Evolutionary conservation across 35 echinoderm and acorn worm species (phyloP).

Genomic region (Apostichopus japonicus): DNA sequence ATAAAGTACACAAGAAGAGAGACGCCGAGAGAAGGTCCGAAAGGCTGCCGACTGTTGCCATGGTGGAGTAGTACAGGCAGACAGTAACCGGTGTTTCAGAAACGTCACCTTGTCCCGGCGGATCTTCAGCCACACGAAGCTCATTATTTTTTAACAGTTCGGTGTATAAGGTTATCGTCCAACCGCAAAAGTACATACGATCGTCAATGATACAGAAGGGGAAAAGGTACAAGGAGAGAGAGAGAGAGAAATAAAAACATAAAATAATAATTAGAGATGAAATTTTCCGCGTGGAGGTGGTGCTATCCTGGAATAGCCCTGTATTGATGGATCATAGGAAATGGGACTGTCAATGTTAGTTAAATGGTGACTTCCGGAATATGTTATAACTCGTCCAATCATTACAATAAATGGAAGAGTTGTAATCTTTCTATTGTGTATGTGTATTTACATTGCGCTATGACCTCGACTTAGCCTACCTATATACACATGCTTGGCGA

Average conservation of each 20-base stretch:
- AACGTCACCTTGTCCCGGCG: neutral
- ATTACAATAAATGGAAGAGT: too few relatives aligned
- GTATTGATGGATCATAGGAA: too few relatives aligned
- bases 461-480: too few relatives aligned
- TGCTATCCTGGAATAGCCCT: too few relatives aligned
- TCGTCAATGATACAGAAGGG: slow-evolving; percentile 10
- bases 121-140: neutral
- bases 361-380: too few relatives aligned
- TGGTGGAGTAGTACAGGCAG: neutral
- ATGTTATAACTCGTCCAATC: too few relatives aligned
- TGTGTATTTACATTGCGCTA: too few relatives aligned
- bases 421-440: too few relatives aligned
- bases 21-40: neutral
- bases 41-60: neutral
- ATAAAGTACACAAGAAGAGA: neutral
- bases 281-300: too few relatives aligned
- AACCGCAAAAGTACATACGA: slow-evolving; percentile 32
- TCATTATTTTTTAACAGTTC: neutral
- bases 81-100: neutral
- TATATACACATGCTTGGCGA: too few relatives aligned
- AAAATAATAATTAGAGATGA: too few relatives aligned
- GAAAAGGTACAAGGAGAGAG: neutral
- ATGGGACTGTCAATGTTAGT: too few relatives aligned
- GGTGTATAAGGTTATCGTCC: slow-evolving; percentile 24
- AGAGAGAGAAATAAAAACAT: neutral